Evolutionary conservation across 2,797 vertebrate species (phyloP), one percentile per base, ranked within the genome.

Genomic region (Lophius americanus): DNA sequence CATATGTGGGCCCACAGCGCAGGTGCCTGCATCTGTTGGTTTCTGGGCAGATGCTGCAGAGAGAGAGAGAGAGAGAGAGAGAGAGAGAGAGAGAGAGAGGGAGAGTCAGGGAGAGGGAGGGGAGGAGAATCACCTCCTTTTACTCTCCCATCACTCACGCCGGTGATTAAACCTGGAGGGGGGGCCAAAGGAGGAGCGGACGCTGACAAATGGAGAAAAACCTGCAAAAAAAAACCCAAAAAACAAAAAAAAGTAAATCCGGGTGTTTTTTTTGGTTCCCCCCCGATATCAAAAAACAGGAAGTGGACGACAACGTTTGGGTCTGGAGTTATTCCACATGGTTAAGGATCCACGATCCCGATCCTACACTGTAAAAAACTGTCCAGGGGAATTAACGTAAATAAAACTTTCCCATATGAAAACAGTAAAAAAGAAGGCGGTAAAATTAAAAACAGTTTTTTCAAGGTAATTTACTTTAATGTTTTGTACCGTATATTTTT

Each of bases 11-110:
- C 92, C 93, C 95, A 94, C 94, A 92, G 94, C 90, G 94, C 96
- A 97, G 96, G 96, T 98, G 96, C 94, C 93, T 95, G 95, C 97
- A 98, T 98, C 96, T 98, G 97, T 98, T 97, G 94, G 82, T 92
- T 77, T 91, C 90, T 89, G 79, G 95, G 95, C 96, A 98, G 97
- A 98, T 97, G 96, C 96, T 42, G 75, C 50, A 64, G 70, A 84
- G 79, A 85, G 75, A 81, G 78, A 85, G 78, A 79, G 74, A 64
- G 72, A 68, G 81, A 71, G 72, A 64, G n/a, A n/a, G n/a, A n/a
- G n/a, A n/a, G n/a, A 85, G 75, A 81, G 78, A 85, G 78, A 42
- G 36, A 81, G 8, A 6, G 48, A 35, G 61, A 7, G 6, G 37
- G 58, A 36, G 47, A 13, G 56, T 41, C 39, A 4, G 9, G 3